These are phyloP conservation scores for Cryptophagus acutangulus DNA, from an alignment of 2,888 invertebrate genomes.

Conservation along the genomic window DNA sequence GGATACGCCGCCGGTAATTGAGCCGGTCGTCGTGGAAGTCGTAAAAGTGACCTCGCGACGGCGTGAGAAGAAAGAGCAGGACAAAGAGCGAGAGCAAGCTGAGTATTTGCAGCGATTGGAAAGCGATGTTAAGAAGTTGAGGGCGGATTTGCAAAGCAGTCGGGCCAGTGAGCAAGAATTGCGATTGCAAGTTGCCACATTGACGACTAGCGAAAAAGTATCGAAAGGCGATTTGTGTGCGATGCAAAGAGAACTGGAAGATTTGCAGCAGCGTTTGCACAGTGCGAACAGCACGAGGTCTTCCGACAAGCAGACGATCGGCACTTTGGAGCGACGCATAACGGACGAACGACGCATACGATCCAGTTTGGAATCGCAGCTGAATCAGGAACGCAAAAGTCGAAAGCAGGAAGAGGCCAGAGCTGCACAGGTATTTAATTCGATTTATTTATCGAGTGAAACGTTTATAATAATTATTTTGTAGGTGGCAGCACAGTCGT, in stretches of 20 bases:
- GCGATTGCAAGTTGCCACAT: slow-evolving; percentile 59
- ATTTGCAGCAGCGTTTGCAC: slow-evolving; percentile 77
- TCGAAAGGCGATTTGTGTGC: slow-evolving; percentile 67
- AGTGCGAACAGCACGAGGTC: slow-evolving; percentile 68
- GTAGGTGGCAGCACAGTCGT: slow-evolving; percentile 39
- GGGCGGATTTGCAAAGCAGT: slow-evolving; percentile 69
- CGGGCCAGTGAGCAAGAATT: slow-evolving; percentile 68
- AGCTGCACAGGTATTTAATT: slow-evolving; percentile 39
- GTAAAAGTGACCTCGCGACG: slow-evolving; percentile 19
- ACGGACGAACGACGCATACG: slow-evolving; percentile 80
- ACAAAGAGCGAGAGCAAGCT: slow-evolving; percentile 48
- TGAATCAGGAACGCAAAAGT: slow-evolving; percentile 68
- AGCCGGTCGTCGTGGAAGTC: background rate
- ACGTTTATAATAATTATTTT: slow-evolving; percentile 11
- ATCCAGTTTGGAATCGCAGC: slow-evolving; percentile 65
- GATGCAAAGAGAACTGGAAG: slow-evolving; percentile 82
- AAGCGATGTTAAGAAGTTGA: slow-evolving; percentile 64
- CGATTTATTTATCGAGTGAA: background rate
- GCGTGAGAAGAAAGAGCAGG: slow-evolving; percentile 47
- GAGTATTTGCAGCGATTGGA: slow-evolving; percentile 61
- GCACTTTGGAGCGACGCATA: slow-evolving; percentile 73
- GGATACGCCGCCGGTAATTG: background rate
- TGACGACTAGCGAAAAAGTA: slow-evolving; percentile 64
- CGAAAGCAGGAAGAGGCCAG: slow-evolving; percentile 54
- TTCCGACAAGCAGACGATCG: slow-evolving; percentile 72